Evolutionary conservation across 1,140 invertebrate genomes (phyloP).

Genomic region (Meloidogyne floridensis): DNA sequence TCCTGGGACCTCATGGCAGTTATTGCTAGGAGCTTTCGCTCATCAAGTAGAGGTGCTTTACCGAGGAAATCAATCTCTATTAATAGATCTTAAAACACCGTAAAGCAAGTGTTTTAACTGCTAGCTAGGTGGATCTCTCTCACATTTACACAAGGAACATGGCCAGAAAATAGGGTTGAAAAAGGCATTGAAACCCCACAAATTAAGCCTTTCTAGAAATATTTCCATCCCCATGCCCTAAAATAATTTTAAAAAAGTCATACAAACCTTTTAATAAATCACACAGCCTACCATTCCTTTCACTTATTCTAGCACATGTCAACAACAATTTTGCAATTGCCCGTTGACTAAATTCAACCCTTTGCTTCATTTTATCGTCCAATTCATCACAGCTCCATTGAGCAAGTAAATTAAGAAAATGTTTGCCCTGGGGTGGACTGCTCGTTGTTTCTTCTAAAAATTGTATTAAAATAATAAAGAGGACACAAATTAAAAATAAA

Average conservation of each 20-base stretch:
- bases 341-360: constrained; percentile 43
- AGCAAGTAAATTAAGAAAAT: constrained; percentile 35
- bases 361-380: constrained; percentile 38
- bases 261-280: constrained; percentile 7
- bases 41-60: too few species aligned
- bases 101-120: too few species aligned
- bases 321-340: constrained; percentile 42
- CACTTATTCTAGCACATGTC: constrained; percentile 28
- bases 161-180: too few species aligned
- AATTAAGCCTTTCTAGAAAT: too few species aligned
- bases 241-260: not conserved
- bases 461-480: not conserved
- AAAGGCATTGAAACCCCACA: too few species aligned
- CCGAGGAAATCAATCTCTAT: too few species aligned
- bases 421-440: constrained; percentile 30
- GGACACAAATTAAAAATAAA: constrained; percentile 6
- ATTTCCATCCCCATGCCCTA: not conserved
- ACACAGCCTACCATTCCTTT: constrained; percentile 21
- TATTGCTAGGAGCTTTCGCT: too few species aligned
- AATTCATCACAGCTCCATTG: constrained; percentile 40
- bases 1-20: too few species aligned
- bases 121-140: too few species aligned
- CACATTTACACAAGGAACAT: too few species aligned
- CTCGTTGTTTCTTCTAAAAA: constrained; percentile 28
- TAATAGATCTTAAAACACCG: too few species aligned